A percentile compares a stretch with the other conserved stretches of the same genome.
Evolutionary conservation across 1,140 invertebrate species (phyloP).

Genomic region (Caenorhabditis latens): DNA sequence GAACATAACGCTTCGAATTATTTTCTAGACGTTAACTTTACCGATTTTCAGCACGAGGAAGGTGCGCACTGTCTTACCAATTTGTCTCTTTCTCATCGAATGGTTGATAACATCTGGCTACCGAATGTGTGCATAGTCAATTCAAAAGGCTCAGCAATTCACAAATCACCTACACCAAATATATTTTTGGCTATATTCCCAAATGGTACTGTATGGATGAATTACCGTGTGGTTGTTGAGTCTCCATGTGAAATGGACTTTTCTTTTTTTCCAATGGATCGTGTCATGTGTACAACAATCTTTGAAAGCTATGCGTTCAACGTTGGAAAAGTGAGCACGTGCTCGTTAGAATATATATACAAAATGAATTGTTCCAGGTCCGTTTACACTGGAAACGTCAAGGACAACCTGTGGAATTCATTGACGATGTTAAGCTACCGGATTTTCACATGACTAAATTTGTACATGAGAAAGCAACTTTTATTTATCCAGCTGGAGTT

Average conservation of each 20-base stretch:
- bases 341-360: not conserved
- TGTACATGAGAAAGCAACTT: conserved; percentile 74
- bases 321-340: conserved; percentile 72
- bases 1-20: too few relatives aligned
- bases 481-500: conserved; percentile 76
- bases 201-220: conserved; percentile 75
- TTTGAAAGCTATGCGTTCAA: conserved; percentile 77
- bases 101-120: conserved; percentile 76
- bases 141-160: conserved; percentile 70
- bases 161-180: conserved; percentile 76
- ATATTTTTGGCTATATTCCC: conserved; percentile 77
- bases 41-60: conserved; percentile 70
- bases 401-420: conserved; percentile 75
- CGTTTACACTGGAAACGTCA: conserved; percentile 75
- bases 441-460: conserved; percentile 75
- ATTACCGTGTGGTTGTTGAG: conserved; percentile 75
- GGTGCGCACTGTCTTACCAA: conserved; percentile 77
- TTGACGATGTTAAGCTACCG: conserved; percentile 75
- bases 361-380: conserved; percentile 60
- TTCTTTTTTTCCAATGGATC: conserved; percentile 75
- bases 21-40: too few relatives aligned
- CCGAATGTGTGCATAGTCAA: conserved; percentile 70
- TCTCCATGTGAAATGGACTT: conserved; percentile 77
- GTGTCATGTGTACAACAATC: conserved; percentile 75
- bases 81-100: conserved; percentile 74